Evolutionary conservation across 2,113 vertebrate species (phyloP), one percentile per base, ranked within the genome.

Genomic region (Apistogramma diplotaenia): DNA sequence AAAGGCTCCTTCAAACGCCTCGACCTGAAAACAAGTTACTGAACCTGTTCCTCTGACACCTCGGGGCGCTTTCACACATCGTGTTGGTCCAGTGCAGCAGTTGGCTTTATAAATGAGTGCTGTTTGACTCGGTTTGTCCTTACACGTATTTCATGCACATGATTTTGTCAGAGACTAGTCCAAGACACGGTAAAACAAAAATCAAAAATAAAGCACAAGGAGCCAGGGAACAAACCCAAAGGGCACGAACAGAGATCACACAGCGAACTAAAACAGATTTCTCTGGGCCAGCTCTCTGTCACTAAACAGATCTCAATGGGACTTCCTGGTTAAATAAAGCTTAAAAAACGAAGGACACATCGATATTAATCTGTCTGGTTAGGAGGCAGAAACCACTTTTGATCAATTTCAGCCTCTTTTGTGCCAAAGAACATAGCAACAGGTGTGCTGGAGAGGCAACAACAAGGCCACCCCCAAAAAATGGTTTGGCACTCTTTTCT

Each of bases 61-160:
- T 70, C 43, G 29, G 65, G 43, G 43, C 6, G 29, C 23, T 70
- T 70, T 21, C 51, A 21, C 51, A 3, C n/a, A 12, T 29, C 25
- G n/a, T 9, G 23, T 49, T 12, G 0, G 19, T 51, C 43, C 25
- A 70, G 25, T 29, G 65, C 25, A 31, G n/a, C 25, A 1, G 10
- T 40, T 0, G 3, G 19, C 49, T 27, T 19, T 11, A 18, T 3
- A 0, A 6, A n/a, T 31, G 49, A n/a, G 23, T 70, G 0, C 19
- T 0, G 43, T 70, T n/a, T 70, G 40, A 70, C 65, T 49, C 62
- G 49, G 62, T 49, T 29, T 70, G 40, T 23, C 16, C 16, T 29
- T 67, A 49, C 5, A 67, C 9, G 16, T 25, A 25, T 46, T 67
- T 19, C 2, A 67, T 46, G 40, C 18, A 59, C 16, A 12, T 55